Evolutionary conservation across 35 echinoderm and acorn worm genomes (phyloP), one percentile per base, ranked within the genome.

Genomic region (Hemicentrotus pulcherrimus): DNA sequence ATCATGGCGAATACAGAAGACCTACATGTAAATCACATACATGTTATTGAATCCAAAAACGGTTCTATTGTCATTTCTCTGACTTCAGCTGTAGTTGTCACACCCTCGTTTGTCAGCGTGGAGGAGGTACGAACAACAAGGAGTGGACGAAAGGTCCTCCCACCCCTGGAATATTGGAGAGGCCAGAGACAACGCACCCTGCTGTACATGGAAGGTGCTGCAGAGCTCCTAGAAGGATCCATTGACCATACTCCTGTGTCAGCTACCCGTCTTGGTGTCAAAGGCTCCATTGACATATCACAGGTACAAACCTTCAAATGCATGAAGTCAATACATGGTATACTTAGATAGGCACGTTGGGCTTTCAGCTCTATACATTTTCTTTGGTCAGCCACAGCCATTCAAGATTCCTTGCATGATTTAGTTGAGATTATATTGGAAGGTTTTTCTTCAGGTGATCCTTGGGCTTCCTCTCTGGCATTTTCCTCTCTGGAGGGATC

Each of bases 101-200:
- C 88, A 5, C 88, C 88, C 46, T 18, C 88, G 2, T 90, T 4
- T 14, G 85, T 97, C n/a, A 85, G 86, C 31, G 46, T 96, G 4
- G 94, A 97, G 7, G 96, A 97, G 13, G 88, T 99, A 19, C 52
- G 92, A 28, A 61, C 65, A 19, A 96, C 96, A n/a, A 96, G 96
- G 18, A 97, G 98, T 61, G 98, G 98, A 6, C 94, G 98, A 28
- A 94, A 86, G 32, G 95, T 97, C 86, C 86, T 96, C 46, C 98
- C 98, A 12, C 98, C 98, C 18, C 95, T 99, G 12, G 96, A 97
- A 4, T 97, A 95, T 85, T 99, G 98, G 98, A 94, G 95, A 31
- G 95, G 96, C 6, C 94, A 99, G 91, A 95, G 97, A 9, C 52
- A 96, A 33, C 95, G 96, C 4, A 48, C 45, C 15, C 30, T 93